Percentiles rank a stretch among this genome's conserved stretches.
Evolutionary conservation across 2,888 invertebrate species (phyloP).

Genomic region (Hybos culiciformis): DNA sequence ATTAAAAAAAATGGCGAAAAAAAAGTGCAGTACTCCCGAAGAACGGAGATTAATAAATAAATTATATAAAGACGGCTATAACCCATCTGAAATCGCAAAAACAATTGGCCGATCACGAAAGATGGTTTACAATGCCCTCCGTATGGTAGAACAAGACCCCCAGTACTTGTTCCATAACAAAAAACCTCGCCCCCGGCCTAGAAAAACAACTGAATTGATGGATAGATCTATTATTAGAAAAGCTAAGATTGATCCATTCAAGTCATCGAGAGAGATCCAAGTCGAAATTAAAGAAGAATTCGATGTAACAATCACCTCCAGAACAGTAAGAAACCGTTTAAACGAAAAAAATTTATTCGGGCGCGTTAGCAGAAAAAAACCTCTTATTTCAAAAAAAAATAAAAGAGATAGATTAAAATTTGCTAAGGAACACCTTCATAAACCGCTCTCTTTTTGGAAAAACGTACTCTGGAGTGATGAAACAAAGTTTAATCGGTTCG

Average conservation of each 20-base stretch:
- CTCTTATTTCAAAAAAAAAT: conserved; percentile 3
- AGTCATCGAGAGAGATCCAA: background rate
- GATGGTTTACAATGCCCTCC: too few species aligned
- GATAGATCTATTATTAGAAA: background rate
- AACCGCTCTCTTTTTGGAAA: conserved; percentile 4
- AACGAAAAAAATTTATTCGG: conserved; percentile 2
- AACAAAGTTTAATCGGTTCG: conserved; percentile 9
- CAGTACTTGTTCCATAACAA: too few species aligned
- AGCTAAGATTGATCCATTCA: background rate
- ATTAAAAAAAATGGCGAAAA: too few species aligned
- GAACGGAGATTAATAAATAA: too few species aligned
- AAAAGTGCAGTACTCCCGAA: too few species aligned
- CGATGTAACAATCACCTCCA: background rate
- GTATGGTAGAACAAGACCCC: too few species aligned
- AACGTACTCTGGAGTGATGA: conserved; percentile 9
- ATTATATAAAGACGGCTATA: too few species aligned
- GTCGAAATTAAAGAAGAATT: background rate
- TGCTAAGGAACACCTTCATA: background rate
- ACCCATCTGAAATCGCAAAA: too few species aligned
- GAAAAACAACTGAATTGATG: background rate
- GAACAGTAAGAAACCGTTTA: background rate
- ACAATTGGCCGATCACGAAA: too few species aligned
- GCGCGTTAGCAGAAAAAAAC: background rate
- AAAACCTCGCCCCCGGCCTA: too few species aligned
- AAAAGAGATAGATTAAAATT: background rate